Conservation (phyloP, 1,140 invertebrate species). For the Cotesia vestalis region DNA sequence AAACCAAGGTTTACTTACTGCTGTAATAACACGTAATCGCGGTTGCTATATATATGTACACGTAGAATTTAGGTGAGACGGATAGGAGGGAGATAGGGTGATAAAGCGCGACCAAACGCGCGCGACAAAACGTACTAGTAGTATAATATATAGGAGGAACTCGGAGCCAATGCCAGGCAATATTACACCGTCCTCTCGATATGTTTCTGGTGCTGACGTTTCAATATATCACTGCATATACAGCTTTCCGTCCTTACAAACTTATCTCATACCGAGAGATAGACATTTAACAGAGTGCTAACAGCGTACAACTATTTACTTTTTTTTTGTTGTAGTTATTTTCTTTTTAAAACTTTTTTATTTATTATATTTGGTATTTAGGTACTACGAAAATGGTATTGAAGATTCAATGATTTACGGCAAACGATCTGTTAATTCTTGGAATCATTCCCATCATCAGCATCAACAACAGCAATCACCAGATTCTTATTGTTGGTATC, state of each 20-base stretch:
- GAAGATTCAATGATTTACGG: slow-evolving; percentile 58
- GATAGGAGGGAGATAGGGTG: neutral
- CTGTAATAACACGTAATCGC: neutral
- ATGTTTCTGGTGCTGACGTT: slow-evolving; percentile 62
- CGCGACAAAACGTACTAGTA: slow-evolving; percentile 54
- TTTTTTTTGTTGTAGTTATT: neutral
- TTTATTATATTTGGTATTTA: slow-evolving; percentile 40
- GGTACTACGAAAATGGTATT: slow-evolving; percentile 66
- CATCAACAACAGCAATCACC: slow-evolving; percentile 47
- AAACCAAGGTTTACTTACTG: neutral
- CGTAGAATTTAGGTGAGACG: slow-evolving; percentile 2
- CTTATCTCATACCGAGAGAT: slow-evolving; percentile 54
- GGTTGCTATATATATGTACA: slow-evolving; percentile 1
- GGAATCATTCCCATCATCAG: slow-evolving; percentile 49
- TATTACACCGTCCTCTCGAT: slow-evolving; percentile 51
- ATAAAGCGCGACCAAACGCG: slow-evolving; percentile 18
- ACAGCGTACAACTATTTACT: slow-evolving; percentile 43
- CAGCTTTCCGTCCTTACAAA: slow-evolving; percentile 48
- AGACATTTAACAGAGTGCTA: slow-evolving; percentile 49
- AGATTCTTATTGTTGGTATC: slow-evolving; percentile 59
- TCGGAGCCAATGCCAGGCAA: slow-evolving; percentile 8
- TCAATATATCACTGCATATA: slow-evolving; percentile 60
- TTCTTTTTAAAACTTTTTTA: neutral
- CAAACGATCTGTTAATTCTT: slow-evolving; percentile 52
- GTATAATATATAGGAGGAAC: neutral